A percentile compares a stretch with the other conserved stretches of the same genome.
These are phyloP conservation scores for Hemicrepidius hirtus DNA, from an alignment of 2,888 invertebrate species.

Conservation along the genomic window DNA sequence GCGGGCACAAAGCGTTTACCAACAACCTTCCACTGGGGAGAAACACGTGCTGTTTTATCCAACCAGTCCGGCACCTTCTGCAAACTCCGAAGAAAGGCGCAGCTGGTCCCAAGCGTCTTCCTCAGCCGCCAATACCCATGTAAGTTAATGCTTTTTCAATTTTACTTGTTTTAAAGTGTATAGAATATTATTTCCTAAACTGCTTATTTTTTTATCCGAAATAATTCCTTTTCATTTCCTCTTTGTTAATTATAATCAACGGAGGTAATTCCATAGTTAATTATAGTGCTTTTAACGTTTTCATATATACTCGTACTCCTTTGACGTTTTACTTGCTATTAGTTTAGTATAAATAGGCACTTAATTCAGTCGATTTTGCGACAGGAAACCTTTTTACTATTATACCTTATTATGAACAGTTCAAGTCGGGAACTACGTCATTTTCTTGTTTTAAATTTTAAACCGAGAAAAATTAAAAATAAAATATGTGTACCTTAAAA, in stretches of 20 bases:
- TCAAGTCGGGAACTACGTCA: no score
- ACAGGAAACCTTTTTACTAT: background rate
- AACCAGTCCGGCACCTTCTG: slow-evolving; percentile 70
- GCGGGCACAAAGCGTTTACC: slow-evolving; percentile 70
- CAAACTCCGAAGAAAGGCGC: slow-evolving; percentile 67
- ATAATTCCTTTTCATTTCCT: background rate
- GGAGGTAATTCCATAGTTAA: background rate
- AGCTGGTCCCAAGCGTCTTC: slow-evolving; percentile 68
- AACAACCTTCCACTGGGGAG: slow-evolving; percentile 70
- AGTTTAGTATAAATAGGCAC: background rate
- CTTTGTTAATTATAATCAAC: background rate
- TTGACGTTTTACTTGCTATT: background rate
- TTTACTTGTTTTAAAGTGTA: slow-evolving; percentile 23
- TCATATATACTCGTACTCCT: background rate
- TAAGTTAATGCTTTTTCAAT: slow-evolving; percentile 55
- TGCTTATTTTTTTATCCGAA: background rate
- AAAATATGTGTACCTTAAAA: no score
- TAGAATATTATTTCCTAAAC: no score
- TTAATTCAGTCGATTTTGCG: background rate
- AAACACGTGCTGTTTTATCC: slow-evolving; percentile 72
- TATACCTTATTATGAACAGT: background rate
- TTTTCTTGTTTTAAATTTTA: no score
- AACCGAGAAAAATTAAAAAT: no score
- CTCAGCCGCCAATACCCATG: slow-evolving; percentile 62
- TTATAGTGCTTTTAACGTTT: background rate